Base-by-base conservation (phyloP, 2,797 vertebrate genomes). In the Tenualosa ilisha region DNA sequence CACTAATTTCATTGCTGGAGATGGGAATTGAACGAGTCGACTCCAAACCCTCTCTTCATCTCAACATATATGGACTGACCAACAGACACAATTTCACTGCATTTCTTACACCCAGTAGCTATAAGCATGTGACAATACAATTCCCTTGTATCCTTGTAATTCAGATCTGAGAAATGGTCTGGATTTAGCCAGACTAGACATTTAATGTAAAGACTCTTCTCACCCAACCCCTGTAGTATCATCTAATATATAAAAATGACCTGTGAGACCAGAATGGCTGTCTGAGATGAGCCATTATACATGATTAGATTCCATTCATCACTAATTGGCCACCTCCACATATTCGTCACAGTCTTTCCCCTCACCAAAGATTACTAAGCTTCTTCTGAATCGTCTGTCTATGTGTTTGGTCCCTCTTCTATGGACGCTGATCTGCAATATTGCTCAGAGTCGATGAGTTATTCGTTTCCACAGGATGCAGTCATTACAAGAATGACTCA, bases 401-500 rank as follows among this genome's bases (percentile, higher is more conserved):
- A 24, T 43, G 20, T 20, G 13, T 17, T 43, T 40, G 46, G 37
- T 20, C 72, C 72, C 43, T 17, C 6, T 75, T 75, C 43, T 79
- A 43, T 79, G 20, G 72, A 79, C 7, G 37, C 40, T 79, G 72
- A 7, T 79, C 72, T 46, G 37, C 72, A 46, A 79, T 79, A 79
- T 79, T 79, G 72, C 72, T 79, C 72, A 40, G 72, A 79, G 72
- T 40, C 40, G 26, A 24, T 79, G 72, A 40, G 72, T 13, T 40
- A 20, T 72, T 50, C 26, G 40, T 81, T 85, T 46, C 17, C 59
- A 61, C 46, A 81, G 75, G 75, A 56, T 43, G 82, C 56, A 82
- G 79, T 53, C 83, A 56, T 85, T 82, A 86, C 82, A 56, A 85
- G 83, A 85, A 84, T 79, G 86, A 84, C 43, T 84, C 61, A 84